Percentiles rank a stretch among this genome's conserved stretches.
Conservation (phyloP, 2,113 vertebrate genomes). For the Scytalopus superciliaris region DNA sequence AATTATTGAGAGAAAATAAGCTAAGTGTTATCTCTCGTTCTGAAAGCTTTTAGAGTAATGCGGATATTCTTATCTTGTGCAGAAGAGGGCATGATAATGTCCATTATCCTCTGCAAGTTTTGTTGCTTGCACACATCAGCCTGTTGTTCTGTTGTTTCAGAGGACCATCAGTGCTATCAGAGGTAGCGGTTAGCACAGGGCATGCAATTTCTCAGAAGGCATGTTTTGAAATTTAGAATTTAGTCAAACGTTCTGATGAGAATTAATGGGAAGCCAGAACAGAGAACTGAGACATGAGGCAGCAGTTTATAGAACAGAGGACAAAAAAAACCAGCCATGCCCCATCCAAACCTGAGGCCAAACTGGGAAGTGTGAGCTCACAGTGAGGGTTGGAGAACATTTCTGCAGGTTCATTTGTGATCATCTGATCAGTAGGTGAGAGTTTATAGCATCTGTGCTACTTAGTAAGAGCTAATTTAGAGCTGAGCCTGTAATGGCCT, state of each 20-base stretch:
- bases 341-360: neutral
- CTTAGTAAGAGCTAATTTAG: neutral
- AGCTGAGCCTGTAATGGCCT: neutral
- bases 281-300: neutral
- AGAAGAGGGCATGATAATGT: constrained; percentile 9
- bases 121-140: neutral
- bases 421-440: neutral
- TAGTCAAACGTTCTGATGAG: neutral
- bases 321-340: neutral
- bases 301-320: neutral
- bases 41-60: constrained; percentile 53
- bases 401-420: neutral
- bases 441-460: neutral
- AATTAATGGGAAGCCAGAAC: neutral
- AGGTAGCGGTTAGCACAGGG: neutral
- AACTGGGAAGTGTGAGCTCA: neutral
- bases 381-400: neutral
- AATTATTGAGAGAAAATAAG: constrained; percentile 38
- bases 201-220: neutral
- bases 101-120: constrained; percentile 30
- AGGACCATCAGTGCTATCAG: neutral
- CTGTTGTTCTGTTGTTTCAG: neutral
- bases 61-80: constrained; percentile 21
- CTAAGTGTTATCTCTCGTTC: constrained; percentile 48
- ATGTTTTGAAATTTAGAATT: neutral